These are phyloP conservation scores for Poecile atricapillus DNA, from an alignment of 2,113 vertebrate species.

Conservation along the genomic window DNA sequence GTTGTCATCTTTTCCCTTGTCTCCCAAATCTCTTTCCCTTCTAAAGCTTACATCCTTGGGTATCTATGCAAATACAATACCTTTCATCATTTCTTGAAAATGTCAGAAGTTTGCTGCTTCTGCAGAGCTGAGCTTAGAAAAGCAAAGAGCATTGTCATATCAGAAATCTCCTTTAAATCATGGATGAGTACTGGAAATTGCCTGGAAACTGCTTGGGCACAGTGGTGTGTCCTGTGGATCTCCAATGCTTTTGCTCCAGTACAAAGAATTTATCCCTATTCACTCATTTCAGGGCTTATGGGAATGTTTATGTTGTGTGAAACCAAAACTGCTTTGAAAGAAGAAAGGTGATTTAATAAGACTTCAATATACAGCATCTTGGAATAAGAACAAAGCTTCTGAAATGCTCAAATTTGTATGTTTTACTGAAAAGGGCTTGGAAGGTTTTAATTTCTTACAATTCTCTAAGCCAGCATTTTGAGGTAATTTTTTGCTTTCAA, in stretches of 20 bases:
- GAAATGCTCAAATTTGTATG: neutral
- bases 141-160: neutral
- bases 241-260: neutral
- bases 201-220: neutral
- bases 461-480: neutral
- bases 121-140: neutral
- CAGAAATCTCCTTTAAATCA: neutral
- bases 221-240: neutral
- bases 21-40: neutral
- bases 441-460: neutral
- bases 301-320: neutral
- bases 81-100: neutral
- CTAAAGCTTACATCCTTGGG: neutral
- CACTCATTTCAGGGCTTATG: neutral
- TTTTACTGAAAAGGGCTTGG: neutral
- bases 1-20: neutral
- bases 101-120: neutral
- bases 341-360: neutral
- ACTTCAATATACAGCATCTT: neutral
- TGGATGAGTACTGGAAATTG: neutral
- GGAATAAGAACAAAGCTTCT: neutral
- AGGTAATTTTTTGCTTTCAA: neutral
- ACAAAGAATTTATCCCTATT: neutral
- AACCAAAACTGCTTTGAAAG: neutral
- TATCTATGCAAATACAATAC: neutral